Evolutionary conservation across 2,113 vertebrate genomes (phyloP).

Genomic region (Elaphurus davidianus): DNA sequence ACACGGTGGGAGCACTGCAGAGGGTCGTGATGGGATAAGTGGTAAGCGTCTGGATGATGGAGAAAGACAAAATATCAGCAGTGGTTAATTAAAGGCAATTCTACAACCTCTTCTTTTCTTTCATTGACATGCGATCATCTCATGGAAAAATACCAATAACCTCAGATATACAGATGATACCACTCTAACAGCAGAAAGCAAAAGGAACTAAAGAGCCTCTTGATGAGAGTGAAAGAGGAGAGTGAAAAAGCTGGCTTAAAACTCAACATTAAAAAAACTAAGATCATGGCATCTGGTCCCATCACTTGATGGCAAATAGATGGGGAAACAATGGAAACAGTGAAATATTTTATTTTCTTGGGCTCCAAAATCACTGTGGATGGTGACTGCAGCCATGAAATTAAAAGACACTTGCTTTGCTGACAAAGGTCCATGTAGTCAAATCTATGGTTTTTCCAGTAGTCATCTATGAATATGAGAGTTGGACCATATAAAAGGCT

Average conservation of each 20-base stretch:
- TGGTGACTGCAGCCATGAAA: neutral
- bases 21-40: constrained; percentile 83
- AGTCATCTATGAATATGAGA: neutral
- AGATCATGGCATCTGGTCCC: neutral
- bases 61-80: constrained; percentile 27
- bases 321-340: neutral
- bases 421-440: neutral
- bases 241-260: neutral
- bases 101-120: neutral
- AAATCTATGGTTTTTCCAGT: neutral
- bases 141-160: neutral
- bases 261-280: neutral
- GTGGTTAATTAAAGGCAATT: neutral
- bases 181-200: neutral
- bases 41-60: constrained; percentile 78
- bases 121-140: neutral
- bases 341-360: neutral
- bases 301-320: neutral
- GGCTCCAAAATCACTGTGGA: neutral
- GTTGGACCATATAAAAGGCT: neutral
- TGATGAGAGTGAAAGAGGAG: neutral
- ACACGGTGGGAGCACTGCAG: constrained; percentile 83
- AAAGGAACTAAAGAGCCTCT: neutral
- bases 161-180: neutral
- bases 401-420: neutral